Evolutionary conservation across 2,888 invertebrate genomes (phyloP), one percentile per base, ranked within the genome.

Genomic region (Coelinius sp.): DNA sequence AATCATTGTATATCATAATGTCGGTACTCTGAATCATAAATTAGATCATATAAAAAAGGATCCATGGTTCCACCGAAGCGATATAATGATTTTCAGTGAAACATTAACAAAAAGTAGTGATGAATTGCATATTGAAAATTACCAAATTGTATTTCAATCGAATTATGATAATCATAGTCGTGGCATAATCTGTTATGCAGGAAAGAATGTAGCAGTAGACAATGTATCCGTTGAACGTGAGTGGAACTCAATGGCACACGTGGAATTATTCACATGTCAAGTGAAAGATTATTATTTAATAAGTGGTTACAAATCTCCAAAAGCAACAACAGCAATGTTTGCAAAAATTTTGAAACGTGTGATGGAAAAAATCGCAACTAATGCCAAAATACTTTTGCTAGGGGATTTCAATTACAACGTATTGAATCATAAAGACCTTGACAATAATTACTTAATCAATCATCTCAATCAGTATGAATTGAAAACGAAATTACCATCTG

Each of bases 241-340:
- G 31, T 44, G 12, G 27, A 27, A 27, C 7, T 27, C 27, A 27
- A 27, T 5, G 27, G 27, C 4, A 7, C 27, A 27, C 27, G 27
- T 27, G 3, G 27, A 27, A 27, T 27, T 27, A 27, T 27, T 27
- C 7, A 27, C 27, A 27, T 27, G 27, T 7, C 27, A 27, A 27
- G 27, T 27, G 7, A 27, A 27, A 7, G 27, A 27, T 64, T 52
- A 64, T 52, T 41, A 38, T 44, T 5, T 64, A 17, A 38, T 70
- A 38, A 70, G 70, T 25, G 64, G 53, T n/a, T 64, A 41, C n/a
- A 70, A 70, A 70, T 70, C 56, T 10, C 70, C 70, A 8, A n/a
- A 70, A 3, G 53, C 12, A 64, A 24, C 1, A 49, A 44, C 27
- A 27, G 3, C 27, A 27, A 27, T 27, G 27, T 27, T 27, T 27